Base-by-base conservation (phyloP, 2,888 invertebrate species). In the Pandemis heparana region DNA sequence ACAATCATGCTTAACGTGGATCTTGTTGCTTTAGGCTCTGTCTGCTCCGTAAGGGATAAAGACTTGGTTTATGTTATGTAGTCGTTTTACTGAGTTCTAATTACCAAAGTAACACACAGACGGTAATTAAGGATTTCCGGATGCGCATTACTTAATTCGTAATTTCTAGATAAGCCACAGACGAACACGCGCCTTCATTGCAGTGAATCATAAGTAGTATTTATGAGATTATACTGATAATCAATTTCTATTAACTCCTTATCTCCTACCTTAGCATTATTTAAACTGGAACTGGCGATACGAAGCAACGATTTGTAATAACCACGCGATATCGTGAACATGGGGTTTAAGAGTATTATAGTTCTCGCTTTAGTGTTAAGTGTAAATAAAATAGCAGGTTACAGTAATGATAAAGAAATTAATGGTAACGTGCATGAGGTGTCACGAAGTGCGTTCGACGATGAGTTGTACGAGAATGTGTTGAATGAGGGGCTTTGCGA, bases 401-500 rank as follows among this genome's bases (percentile, higher is more conserved):
- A 65, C 51, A 38, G n/a, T 23, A 32, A 64, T n/a, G 41, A 62
- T 7, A 43, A 7, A n/a, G 39, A 14, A 5, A 12, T 5, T n/a
- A n/a, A n/a, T 18, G 43, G 39, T 7, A 23, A n/a, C 48, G 43
- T 16, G 6, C 16, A 51, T 32, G 38, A 4, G 38, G 16, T 16
- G 23, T 65, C 65, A 32, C n/a, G 77, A 23, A 61, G 65, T 70
- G 77, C 74, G 10, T 77, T 79, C 9, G 77, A 79, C 60, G 62
- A 74, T 18, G 66, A 73, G 0, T 68, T 76, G 62, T 76, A 79
- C 53, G 71, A 75, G 39, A 70, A 60, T 39, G 77, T 79, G 9
- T 41, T 77, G 32, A 64, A 77, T 66, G 59, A 71, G 23, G 76
- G 8, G 0, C 56, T 75, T 12, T 79, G 79, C 16, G 48, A 64